These are phyloP conservation scores for Anas georgica DNA, from an alignment of 2,797 vertebrate genomes.

Conservation along the genomic window DNA sequence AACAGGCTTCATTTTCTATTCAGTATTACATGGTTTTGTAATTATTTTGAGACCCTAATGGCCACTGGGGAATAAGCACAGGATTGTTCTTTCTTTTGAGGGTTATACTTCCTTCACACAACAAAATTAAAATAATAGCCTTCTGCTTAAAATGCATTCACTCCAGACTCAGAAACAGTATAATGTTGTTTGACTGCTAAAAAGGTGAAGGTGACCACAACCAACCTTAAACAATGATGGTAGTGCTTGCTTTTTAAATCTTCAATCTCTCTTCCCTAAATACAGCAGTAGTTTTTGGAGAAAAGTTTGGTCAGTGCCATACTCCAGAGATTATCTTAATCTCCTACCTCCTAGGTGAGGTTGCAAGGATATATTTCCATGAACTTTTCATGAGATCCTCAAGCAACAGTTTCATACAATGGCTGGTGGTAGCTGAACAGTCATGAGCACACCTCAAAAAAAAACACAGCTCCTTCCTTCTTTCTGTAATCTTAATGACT, in stretches of 20 bases:
- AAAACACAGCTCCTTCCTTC: neutral
- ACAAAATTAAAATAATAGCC: neutral
- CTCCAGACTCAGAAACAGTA: neutral
- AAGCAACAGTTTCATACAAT: neutral
- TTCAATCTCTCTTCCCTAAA: neutral
- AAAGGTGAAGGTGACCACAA: neutral
- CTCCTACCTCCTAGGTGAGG: neutral
- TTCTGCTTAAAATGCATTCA: neutral
- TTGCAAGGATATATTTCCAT: neutral
- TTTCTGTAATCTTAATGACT: neutral
- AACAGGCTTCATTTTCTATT: neutral
- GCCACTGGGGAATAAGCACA: neutral
- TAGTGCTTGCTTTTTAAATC: neutral
- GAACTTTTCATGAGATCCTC: neutral
- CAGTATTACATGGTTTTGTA: neutral
- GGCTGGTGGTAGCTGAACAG: neutral
- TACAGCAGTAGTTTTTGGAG: neutral
- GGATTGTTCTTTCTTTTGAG: neutral
- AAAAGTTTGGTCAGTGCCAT: neutral
- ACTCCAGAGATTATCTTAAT: neutral
- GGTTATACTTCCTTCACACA: neutral
- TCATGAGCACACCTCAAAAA: neutral
- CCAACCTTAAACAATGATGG: fast-evolving
- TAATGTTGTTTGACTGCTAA: neutral
- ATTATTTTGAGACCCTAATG: neutral